Base-by-base conservation (phyloP, 30 jellyfish, hydroid and myxozoan species). In the Turritopsis dohrnii region DNA sequence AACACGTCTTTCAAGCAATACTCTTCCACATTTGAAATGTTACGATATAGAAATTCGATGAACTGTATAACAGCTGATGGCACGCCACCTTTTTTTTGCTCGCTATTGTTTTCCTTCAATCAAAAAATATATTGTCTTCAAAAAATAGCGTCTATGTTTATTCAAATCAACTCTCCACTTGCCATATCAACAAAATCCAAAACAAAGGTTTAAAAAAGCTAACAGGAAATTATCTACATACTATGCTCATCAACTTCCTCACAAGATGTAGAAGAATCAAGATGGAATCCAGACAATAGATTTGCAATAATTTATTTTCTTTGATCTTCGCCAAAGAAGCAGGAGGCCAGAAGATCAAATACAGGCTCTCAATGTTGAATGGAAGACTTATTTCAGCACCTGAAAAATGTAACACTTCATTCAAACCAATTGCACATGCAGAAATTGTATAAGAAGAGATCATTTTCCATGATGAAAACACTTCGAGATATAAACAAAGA, bases 221-320 rank as follows among this genome's bases (percentile, higher is more conserved):
- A 41, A 41, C 60, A 41, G 22, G 0, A 21, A 18, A 60, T 23
- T 60, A 18, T 0, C 21, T 69, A 23, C 8, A 26, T 80, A 80
- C 87, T 82, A 85, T 83, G 71, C 90, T 88, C 83, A 94, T 89
- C 52, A 89, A 72, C 80, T 84, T 88, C 73, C 99, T 80, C 65
- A 89, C 53, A 91, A 94, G 83, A 75, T 94, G 99, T 20, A 94
- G 90, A 27, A 94, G 90, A 54, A 94, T 96, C 20, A 89, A 86
- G 18, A 93, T 73, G 13, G 96, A 90, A 30, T 94, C 99, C 22
- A 83, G 84, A 84, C 96, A 94, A 81, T 94, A 84, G n/a, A 94
- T 66, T 20, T 79, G 94, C 52, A 74, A 28, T 52, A 74, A 74
- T 21, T 74, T 74, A 22, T 74, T 26, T 29, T 74, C 83, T n/a